These are phyloP conservation scores for Macrostomum cliftonense DNA, from an alignment of 2,888 invertebrate genomes.

Conservation along the genomic window DNA sequence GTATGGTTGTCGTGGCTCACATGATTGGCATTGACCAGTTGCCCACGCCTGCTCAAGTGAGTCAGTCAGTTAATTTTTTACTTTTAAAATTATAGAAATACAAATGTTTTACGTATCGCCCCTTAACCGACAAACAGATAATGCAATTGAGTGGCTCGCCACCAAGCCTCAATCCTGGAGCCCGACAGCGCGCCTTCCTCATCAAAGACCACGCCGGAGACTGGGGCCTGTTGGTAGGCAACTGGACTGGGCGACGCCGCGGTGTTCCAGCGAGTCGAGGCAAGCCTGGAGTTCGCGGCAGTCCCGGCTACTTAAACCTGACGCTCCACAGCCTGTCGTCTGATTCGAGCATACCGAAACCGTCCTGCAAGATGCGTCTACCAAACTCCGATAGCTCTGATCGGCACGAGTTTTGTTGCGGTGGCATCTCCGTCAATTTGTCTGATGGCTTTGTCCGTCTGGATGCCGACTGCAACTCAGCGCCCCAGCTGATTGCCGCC, in stretches of 20 bases:
- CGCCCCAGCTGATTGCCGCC: slow-evolving; percentile 38
- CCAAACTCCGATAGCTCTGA: not conserved
- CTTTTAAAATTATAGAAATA: too few species aligned
- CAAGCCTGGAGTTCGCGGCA: slow-evolving; percentile 1
- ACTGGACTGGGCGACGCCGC: slow-evolving; percentile 36
- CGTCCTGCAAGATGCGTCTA: not conserved
- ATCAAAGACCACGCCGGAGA: slow-evolving; percentile 39
- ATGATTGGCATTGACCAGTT: slow-evolving; percentile 38
- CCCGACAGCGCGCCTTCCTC: slow-evolving; percentile 38
- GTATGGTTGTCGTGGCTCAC: slow-evolving; percentile 37
- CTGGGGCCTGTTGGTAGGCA: slow-evolving; percentile 38
- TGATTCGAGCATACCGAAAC: not conserved
- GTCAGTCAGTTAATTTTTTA: slow-evolving; percentile 12
- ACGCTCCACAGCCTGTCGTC: not conserved
- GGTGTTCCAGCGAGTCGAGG: slow-evolving; percentile 26
- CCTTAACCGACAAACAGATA: too few species aligned
- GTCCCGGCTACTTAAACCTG: too few species aligned
- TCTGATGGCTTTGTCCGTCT: slow-evolving; percentile 13
- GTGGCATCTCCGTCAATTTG: slow-evolving; percentile 20
- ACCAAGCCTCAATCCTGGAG: slow-evolving; percentile 25
- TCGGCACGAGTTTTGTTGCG: slow-evolving; percentile 17
- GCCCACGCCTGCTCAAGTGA: slow-evolving; percentile 17
- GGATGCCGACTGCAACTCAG: too few species aligned
- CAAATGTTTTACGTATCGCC: too few species aligned
- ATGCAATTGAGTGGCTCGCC: too few species aligned